These are phyloP conservation scores for Etheostoma cragini DNA, from an alignment of 2,113 vertebrate genomes.

Conservation along the genomic window DNA sequence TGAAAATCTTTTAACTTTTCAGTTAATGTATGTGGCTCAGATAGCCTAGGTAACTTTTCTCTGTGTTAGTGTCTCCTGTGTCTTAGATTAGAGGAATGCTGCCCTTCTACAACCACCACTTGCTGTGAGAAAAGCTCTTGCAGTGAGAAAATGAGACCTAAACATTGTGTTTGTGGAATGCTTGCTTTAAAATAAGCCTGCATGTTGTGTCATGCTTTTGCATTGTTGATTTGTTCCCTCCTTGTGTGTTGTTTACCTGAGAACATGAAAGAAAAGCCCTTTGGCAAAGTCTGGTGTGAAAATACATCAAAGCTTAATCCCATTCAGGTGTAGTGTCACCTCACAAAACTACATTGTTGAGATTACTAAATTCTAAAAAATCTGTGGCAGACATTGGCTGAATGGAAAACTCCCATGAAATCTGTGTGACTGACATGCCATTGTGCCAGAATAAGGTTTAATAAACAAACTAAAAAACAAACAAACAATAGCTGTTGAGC, in stretches of 20 bases:
- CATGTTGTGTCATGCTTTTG: conserved; percentile 33
- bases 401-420: neutral
- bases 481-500: conserved; percentile 52
- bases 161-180: neutral
- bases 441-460: neutral
- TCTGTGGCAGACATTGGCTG: neutral
- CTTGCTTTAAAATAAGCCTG: conserved; percentile 3
- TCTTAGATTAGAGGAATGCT: conserved; percentile 34
- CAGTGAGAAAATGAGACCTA: conserved; percentile 8
- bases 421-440: conserved; percentile 23
- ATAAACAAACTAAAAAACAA: conserved; percentile 39
- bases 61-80: neutral
- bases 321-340: neutral
- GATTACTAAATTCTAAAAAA: neutral
- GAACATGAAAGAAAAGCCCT: conserved; percentile 45
- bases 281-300: conserved; percentile 19
- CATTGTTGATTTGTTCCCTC: conserved; percentile 22
- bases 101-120: neutral
- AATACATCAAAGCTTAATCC: neutral
- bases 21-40: neutral
- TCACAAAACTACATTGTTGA: conserved; percentile 4
- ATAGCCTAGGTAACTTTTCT: neutral
- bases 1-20: neutral
- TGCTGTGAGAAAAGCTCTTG: conserved; percentile 1
- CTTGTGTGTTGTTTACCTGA: conserved; percentile 30